A percentile compares a stretch with the other conserved stretches of the same genome.
phyloP scores from a whole-genome alignment of 2,888 invertebrate species.

The Eledone cirrhosa region DNA sequence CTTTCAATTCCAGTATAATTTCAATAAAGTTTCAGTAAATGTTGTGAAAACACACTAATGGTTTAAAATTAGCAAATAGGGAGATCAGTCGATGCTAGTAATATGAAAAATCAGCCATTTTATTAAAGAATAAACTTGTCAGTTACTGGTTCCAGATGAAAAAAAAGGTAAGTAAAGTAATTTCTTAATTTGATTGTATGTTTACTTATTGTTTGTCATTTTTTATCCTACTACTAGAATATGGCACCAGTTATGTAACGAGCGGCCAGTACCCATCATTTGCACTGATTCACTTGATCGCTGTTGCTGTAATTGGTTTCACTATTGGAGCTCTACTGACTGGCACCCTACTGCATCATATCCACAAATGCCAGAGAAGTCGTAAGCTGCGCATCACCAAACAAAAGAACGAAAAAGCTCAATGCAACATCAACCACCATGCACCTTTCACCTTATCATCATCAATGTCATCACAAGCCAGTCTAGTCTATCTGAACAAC shows the following conservation, averaged over 20 bases:
- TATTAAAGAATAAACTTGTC: too few species aligned
- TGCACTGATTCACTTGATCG: background rate
- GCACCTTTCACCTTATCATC: background rate
- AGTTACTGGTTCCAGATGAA: too few species aligned
- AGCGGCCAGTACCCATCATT: background rate
- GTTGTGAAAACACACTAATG: too few species aligned
- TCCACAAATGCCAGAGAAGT: background rate
- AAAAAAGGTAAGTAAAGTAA: too few species aligned
- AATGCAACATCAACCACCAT: background rate
- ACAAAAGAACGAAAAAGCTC: background rate
- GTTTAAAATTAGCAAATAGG: too few species aligned
- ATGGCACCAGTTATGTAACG: background rate
- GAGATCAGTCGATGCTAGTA: too few species aligned
- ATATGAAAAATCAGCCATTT: too few species aligned
- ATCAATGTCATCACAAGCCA: background rate
- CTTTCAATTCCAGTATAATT: too few species aligned
- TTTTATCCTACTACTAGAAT: background rate
- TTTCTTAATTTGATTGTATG: too few species aligned
- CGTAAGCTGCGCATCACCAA: background rate
- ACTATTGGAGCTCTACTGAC: background rate
- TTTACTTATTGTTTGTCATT: background rate
- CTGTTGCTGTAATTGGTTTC: background rate
- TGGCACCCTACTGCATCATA: slow-evolving; percentile 5
- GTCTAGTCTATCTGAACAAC: slow-evolving; percentile 15
- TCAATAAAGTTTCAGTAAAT: too few species aligned